These are phyloP conservation scores for Xerus inauris DNA, from an alignment of 2,113 vertebrate species.

Conservation along the genomic window DNA sequence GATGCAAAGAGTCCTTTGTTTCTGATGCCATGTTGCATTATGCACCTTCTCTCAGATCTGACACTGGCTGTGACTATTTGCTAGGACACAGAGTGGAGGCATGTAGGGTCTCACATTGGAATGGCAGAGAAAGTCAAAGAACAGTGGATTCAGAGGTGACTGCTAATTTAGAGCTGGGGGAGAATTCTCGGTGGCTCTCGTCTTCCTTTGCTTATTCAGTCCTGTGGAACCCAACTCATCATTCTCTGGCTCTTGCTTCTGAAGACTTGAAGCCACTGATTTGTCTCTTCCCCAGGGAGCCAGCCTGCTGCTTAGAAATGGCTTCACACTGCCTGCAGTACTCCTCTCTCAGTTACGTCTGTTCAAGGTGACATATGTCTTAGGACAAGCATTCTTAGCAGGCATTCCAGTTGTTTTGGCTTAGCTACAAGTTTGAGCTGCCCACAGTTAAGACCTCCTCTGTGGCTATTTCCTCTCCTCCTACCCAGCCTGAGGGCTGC, in stretches of 20 bases:
- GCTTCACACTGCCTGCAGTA: not conserved
- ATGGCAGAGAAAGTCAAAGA: constrained; percentile 72
- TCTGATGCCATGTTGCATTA: constrained; percentile 86
- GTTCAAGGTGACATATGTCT: constrained; percentile 27
- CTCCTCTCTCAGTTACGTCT: not conserved
- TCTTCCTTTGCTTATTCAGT: not conserved
- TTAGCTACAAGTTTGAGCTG: not conserved
- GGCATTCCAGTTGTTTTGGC: not conserved
- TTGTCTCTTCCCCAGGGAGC: constrained; percentile 7
- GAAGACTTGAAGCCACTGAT: not conserved
- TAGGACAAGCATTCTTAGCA: constrained; percentile 13
- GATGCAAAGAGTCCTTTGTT: constrained; percentile 84
- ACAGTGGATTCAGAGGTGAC: constrained; percentile 34
- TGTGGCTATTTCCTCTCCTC: not conserved
- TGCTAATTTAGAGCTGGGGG: not conserved
- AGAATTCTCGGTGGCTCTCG: not conserved
- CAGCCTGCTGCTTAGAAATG: constrained; percentile 5
- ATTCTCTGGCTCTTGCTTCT: not conserved
- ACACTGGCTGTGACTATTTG: constrained; percentile 67
- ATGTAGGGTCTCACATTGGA: constrained; percentile 78
- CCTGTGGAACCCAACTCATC: not conserved
- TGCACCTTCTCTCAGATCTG: constrained; percentile 84
- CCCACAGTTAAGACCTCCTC: not conserved
- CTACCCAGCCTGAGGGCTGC: not conserved
- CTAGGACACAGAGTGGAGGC: constrained; percentile 71